Evolutionary conservation across 2,797 vertebrate species (phyloP).

Genomic region (Pagetopsis macropterus): DNA sequence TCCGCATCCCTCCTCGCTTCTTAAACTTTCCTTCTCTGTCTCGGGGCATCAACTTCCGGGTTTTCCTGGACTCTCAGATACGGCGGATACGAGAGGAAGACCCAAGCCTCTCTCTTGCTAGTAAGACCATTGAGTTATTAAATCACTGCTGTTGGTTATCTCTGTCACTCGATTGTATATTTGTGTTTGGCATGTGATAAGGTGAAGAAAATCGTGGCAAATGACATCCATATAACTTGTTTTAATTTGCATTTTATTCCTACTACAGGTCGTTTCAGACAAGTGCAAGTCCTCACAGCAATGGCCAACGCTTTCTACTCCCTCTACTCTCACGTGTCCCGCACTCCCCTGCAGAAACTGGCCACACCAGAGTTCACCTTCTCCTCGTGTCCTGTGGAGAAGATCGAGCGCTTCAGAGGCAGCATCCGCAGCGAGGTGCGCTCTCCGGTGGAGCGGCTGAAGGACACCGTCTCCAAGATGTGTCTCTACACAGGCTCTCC

Average conservation of each 20-base stretch:
- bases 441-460: slow-evolving; percentile 87
- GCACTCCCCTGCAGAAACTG: slow-evolving; percentile 88
- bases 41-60: slow-evolving; percentile 90
- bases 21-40: slow-evolving; percentile 88
- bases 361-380: slow-evolving; percentile 81
- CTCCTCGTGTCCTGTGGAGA: slow-evolving; percentile 76
- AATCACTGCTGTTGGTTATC: background rate
- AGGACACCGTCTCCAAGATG: slow-evolving; percentile 90
- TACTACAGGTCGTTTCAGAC: slow-evolving; percentile 90
- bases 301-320: slow-evolving; percentile 92
- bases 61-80: slow-evolving; percentile 91
- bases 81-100: slow-evolving; percentile 89
- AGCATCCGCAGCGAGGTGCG: slow-evolving; percentile 77
- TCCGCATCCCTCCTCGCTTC: slow-evolving; percentile 90
- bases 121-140: slow-evolving; percentile 75
- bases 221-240: background rate
- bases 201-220: background rate
- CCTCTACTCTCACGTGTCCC: slow-evolving; percentile 91
- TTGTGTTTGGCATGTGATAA: background rate
- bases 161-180: background rate
- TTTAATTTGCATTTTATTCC: background rate
- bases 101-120: slow-evolving; percentile 89
- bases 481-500: slow-evolving; percentile 86
- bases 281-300: slow-evolving; percentile 88
- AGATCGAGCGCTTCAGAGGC: slow-evolving; percentile 74